Conservation (phyloP, 2,888 invertebrate genomes). For the Parnassius smintheus region DNA sequence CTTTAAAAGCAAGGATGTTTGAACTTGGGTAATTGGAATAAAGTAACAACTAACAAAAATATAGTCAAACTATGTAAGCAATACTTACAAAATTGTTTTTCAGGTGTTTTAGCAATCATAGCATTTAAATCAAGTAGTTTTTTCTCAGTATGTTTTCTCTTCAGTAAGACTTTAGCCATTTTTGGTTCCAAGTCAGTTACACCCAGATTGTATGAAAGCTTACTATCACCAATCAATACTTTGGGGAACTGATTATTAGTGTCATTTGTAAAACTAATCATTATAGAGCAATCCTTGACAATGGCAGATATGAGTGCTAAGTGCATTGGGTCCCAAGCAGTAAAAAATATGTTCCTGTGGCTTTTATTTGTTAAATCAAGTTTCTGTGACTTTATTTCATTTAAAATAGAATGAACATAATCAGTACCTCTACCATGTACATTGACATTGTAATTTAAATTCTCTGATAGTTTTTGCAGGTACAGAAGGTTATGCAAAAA, state of each 20-base stretch:
- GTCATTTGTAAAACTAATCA: conserved; percentile 77
- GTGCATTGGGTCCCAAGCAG: conserved; percentile 40
- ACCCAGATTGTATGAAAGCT: conserved; percentile 76
- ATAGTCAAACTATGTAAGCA: conserved; percentile 2
- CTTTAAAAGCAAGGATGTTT: no score
- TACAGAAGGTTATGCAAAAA: conserved; percentile 52
- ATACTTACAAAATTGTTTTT: conserved; percentile 47
- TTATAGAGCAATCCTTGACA: conserved; percentile 86
- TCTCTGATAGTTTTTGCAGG: conserved; percentile 57
- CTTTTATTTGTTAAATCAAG: conserved; percentile 39
- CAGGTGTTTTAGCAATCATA: conserved; percentile 30
- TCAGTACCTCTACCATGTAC: conserved; percentile 34
- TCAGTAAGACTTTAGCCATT: conserved; percentile 56
- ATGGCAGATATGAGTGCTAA: conserved; percentile 82
- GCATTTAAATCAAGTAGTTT: conserved; percentile 53
- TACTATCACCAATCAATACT: conserved; percentile 51
- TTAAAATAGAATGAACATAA: conserved; percentile 52
- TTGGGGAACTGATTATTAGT: conserved; percentile 40
- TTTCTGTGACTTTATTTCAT: conserved; percentile 39
- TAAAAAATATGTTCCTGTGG: conserved; percentile 42
- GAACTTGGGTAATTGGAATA: no score
- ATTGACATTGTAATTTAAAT: conserved; percentile 29
- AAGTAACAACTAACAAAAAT: neutral
- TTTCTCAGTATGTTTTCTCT: conserved; percentile 54
- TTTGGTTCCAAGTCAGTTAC: conserved; percentile 87